A percentile compares a stretch with the other conserved stretches of the same genome.
phyloP scores from a whole-genome alignment of 2,888 invertebrate species.

The Lasius fuliginosus region DNA sequence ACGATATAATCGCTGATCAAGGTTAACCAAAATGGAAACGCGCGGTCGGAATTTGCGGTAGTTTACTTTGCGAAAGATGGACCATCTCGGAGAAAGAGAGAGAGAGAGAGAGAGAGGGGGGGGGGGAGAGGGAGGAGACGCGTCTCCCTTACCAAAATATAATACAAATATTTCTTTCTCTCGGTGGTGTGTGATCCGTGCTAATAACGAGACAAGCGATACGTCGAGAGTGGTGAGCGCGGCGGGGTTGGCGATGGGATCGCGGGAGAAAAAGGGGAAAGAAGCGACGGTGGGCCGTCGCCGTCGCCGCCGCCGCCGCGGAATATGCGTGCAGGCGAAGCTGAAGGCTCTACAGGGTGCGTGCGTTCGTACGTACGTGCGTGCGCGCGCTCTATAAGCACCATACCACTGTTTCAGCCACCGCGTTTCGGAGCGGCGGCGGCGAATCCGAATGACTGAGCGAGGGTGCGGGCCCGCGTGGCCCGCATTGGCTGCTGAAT shows the following conservation, averaged over 20 bases:
- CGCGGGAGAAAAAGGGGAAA: conserved; percentile 52
- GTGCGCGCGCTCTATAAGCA: conserved; percentile 71
- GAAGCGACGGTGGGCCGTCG: conserved; percentile 54
- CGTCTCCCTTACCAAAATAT: neutral
- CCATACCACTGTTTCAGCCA: conserved; percentile 74
- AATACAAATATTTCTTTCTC: conserved; percentile 29
- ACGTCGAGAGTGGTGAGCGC: neutral
- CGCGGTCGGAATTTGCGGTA: neutral
- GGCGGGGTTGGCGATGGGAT: conserved; percentile 26
- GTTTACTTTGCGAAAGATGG: neutral
- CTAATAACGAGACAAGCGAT: conserved; percentile 38
- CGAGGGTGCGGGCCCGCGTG: conserved; percentile 85
- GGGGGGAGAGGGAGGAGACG: too few relatives aligned
- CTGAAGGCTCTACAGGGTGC: neutral
- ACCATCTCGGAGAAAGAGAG: neutral
- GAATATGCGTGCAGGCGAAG: conserved; percentile 51
- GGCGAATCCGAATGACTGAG: conserved; percentile 78
- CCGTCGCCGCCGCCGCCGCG: conserved; percentile 32
- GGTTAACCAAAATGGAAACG: neutral
- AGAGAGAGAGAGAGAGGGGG: neutral
- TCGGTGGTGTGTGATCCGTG: neutral
- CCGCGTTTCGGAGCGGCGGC: conserved; percentile 74
- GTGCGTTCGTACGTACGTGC: conserved; percentile 67
- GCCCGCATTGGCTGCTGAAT: conserved; percentile 86
- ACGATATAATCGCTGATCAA: neutral